These are phyloP conservation scores for Hydropsyche tenuis DNA, from an alignment of 1,140 invertebrate species.

Conservation along the genomic window DNA sequence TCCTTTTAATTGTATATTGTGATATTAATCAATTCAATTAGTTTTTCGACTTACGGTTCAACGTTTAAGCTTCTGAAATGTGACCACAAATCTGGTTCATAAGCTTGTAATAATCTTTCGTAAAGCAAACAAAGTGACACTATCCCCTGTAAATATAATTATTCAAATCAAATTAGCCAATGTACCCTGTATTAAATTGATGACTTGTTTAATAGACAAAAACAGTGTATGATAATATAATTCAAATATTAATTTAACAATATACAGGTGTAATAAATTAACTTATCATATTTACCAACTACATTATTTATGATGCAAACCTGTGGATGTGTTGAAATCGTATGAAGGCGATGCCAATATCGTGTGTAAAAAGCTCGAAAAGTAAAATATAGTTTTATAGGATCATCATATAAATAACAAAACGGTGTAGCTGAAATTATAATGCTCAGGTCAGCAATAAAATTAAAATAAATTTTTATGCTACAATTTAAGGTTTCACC, in stretches of 20 bases:
- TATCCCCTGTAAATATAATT: constrained; percentile 71
- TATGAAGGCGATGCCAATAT: constrained; percentile 91
- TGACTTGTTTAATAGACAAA: no score
- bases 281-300: no score
- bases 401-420: constrained; percentile 91
- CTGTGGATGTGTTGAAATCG: constrained; percentile 88
- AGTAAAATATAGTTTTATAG: constrained; percentile 85
- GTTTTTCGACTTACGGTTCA: constrained; percentile 85
- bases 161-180: no score
- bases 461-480: neutral
- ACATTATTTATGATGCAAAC: no score
- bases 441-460: neutral
- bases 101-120: constrained; percentile 88
- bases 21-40: neutral
- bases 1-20: neutral
- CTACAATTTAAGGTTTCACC: neutral
- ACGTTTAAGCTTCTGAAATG: constrained; percentile 88
- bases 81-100: constrained; percentile 88
- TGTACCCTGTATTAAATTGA: no score
- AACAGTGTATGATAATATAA: no score
- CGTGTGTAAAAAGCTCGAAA: constrained; percentile 91
- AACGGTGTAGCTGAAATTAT: constrained; percentile 82
- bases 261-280: no score
- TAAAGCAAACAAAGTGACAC: constrained; percentile 83
- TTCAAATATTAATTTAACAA: no score